phyloP scores from a whole-genome alignment of 2,797 vertebrate genomes.

The Xenops minutus region DNA sequence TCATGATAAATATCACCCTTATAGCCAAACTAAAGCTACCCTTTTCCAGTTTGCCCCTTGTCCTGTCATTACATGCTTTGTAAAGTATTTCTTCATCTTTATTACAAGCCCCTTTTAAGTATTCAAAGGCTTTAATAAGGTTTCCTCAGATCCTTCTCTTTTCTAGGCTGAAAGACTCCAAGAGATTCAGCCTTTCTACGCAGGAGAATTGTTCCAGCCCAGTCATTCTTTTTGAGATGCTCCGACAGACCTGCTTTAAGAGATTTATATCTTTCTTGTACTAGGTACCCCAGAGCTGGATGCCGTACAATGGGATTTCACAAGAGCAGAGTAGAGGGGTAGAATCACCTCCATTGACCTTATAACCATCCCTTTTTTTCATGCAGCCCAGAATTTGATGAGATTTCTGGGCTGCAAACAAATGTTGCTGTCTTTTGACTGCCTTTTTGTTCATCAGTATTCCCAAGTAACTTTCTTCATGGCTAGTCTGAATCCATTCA shows the following conservation, averaged over 20 bases:
- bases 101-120: neutral
- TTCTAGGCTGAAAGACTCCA: neutral
- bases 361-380: neutral
- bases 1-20: neutral
- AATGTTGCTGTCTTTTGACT: fast-evolving
- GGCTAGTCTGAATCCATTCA: neutral
- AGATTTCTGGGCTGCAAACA: neutral
- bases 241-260: neutral
- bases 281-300: neutral
- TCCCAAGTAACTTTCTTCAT: too few relatives aligned
- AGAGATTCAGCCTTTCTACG: neutral
- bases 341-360: neutral
- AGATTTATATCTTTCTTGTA: neutral
- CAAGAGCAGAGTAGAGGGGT: fast-evolving
- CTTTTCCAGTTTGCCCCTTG: neutral
- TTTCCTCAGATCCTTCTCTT: neutral
- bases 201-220: neutral
- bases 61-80: neutral
- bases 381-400: neutral
- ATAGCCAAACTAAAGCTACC: neutral
- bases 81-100: neutral
- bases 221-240: neutral
- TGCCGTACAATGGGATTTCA: too few relatives aligned
- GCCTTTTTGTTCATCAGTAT: neutral
- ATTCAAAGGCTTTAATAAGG: neutral